A percentile compares a stretch with the other conserved stretches of the same genome.
Conservation (phyloP, 2,113 vertebrate genomes). For the Odocoileus virginianus region DNA sequence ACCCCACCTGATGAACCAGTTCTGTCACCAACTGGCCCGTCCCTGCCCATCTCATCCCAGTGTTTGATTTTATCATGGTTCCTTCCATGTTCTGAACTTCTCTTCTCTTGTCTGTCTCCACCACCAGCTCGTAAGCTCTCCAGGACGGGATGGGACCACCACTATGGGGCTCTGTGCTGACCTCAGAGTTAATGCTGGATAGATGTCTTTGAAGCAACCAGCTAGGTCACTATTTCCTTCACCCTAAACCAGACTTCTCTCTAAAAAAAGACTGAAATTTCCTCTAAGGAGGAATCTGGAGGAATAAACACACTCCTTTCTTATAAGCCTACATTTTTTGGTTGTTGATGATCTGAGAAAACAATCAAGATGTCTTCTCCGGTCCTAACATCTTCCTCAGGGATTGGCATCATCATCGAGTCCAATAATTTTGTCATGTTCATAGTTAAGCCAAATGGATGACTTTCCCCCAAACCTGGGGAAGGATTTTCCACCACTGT, state of each 20-base stretch:
- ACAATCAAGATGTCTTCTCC: conserved; percentile 58
- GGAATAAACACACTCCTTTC: conserved; percentile 38
- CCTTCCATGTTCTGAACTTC: not conserved
- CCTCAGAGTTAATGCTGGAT: fast-evolving
- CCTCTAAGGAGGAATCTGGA: conserved; percentile 64
- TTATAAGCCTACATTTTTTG: not conserved
- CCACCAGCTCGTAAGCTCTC: fast-evolving
- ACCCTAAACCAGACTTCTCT: conserved; percentile 66
- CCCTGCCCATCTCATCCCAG: not conserved
- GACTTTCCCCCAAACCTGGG: conserved; percentile 22
- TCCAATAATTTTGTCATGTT: conserved; percentile 49
- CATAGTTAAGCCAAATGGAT: conserved; percentile 61
- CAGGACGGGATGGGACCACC: not conserved
- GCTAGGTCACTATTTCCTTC: conserved; percentile 63
- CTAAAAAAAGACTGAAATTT: conserved; percentile 44
- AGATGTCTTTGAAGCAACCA: not conserved
- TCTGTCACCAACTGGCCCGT: fast-evolving
- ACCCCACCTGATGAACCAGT: not conserved
- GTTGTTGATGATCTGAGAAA: conserved; percentile 6
- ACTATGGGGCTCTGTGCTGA: fast-evolving
- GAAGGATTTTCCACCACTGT: conserved; percentile 54
- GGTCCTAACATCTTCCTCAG: conserved; percentile 59
- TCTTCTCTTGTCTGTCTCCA: not conserved
- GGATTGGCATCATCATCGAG: conserved; percentile 46
- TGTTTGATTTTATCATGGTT: not conserved